Conservation (phyloP, 1,140 invertebrate species). For the Drosophila ficusphila region DNA sequence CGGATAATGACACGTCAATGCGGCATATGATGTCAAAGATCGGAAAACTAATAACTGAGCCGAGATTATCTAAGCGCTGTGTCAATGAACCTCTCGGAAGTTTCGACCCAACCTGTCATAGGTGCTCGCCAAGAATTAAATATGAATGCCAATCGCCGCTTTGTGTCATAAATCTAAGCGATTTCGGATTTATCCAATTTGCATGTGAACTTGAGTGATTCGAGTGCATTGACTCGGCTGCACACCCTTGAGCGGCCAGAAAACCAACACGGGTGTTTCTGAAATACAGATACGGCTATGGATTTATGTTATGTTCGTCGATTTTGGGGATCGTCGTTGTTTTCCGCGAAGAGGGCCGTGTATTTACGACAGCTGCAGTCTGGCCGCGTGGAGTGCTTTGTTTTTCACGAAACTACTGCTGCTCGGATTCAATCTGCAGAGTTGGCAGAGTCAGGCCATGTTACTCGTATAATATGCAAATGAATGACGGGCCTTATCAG, state of each 20-base stretch:
- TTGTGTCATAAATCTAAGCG: constrained; percentile 73
- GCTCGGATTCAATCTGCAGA: constrained; percentile 35
- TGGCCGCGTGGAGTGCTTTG: constrained; percentile 47
- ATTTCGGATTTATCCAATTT: constrained; percentile 69
- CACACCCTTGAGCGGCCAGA: constrained; percentile 48
- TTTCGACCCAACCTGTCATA: constrained; percentile 47
- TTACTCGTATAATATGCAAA: constrained; percentile 61
- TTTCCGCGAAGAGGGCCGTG: constrained; percentile 18
- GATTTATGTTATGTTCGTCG: constrained; percentile 30
- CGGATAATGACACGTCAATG: constrained; percentile 27
- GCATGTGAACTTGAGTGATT: constrained; percentile 72
- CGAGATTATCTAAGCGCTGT: constrained; percentile 39
- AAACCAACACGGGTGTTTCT: constrained; percentile 11
- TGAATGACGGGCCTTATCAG: constrained; percentile 67
- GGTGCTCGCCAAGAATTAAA: constrained; percentile 52
- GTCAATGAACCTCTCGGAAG: constrained; percentile 72
- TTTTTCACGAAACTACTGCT: constrained; percentile 46
- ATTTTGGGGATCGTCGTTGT: constrained; percentile 13
- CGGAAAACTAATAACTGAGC: constrained; percentile 30
- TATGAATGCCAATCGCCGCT: constrained; percentile 48
- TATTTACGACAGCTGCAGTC: constrained; percentile 57
- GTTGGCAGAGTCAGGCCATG: constrained; percentile 44
- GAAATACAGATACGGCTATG: constrained; percentile 31
- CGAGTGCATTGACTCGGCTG: constrained; percentile 65
- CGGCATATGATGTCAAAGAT: constrained; percentile 4